These are phyloP conservation scores for Spea hammondii DNA, from an alignment of 2,797 vertebrate genomes.

Conservation along the genomic window DNA sequence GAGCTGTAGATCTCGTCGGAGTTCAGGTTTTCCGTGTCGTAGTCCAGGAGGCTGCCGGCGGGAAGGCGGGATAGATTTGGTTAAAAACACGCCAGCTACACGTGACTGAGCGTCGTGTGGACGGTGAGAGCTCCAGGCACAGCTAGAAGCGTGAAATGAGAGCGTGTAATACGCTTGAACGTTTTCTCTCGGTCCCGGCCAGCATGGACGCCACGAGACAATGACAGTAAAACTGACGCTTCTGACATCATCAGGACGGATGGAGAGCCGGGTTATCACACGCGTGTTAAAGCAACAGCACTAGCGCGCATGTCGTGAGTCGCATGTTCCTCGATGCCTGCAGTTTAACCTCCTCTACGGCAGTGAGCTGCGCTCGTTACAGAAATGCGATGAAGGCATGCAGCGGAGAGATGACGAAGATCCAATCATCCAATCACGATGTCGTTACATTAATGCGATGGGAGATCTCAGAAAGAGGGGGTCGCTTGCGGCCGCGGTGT, in stretches of 20 bases:
- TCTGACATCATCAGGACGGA: neutral
- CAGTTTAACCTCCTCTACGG: constrained; percentile 2
- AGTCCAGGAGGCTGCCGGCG: constrained; percentile 88
- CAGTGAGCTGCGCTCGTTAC: neutral
- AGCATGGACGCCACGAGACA: neutral
- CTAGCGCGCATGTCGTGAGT: neutral
- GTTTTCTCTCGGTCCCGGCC: neutral
- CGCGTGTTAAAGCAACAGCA: constrained; percentile 6
- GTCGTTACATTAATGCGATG: too few species aligned
- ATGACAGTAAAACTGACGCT: too few species aligned
- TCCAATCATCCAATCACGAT: too few species aligned
- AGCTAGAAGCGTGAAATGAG: constrained; percentile 2
- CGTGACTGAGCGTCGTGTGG: neutral
- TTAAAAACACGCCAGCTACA: too few species aligned
- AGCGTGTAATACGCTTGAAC: neutral
- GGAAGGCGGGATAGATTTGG: too few species aligned
- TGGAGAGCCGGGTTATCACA: neutral
- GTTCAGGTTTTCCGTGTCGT: constrained; percentile 97
- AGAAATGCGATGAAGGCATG: neutral
- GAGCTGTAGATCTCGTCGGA: constrained; percentile 98
- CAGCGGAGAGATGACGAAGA: neutral
- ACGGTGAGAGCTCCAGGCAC: neutral
- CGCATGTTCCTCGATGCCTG: neutral
- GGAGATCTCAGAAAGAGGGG: neutral
- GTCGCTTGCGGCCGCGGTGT: too few species aligned